Evolutionary conservation across 2,113 vertebrate genomes (phyloP).

Genomic region (Hemicordylus capensis): DNA sequence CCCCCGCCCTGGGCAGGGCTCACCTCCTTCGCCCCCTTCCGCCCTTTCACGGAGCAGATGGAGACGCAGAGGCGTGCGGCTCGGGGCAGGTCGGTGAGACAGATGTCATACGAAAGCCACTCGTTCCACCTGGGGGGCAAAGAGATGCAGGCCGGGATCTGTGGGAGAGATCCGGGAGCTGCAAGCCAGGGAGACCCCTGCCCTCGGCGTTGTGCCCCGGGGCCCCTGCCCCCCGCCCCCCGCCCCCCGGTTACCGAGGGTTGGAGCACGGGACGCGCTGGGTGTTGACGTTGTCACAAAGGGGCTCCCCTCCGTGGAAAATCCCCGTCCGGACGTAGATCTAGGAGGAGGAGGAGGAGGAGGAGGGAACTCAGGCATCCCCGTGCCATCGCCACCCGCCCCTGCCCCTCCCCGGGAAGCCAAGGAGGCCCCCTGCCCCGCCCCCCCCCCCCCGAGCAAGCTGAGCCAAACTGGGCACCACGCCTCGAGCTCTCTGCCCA

Average conservation of each 20-base stretch:
- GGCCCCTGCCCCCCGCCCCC: too few relatives aligned
- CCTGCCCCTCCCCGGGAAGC: background rate
- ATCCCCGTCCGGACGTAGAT: constrained; percentile 75
- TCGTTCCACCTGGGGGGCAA: constrained; percentile 84
- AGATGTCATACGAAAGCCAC: constrained; percentile 94
- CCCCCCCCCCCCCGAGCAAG: too few relatives aligned
- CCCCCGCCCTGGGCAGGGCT: too few relatives aligned
- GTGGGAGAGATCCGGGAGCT: background rate
- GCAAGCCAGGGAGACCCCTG: too few relatives aligned
- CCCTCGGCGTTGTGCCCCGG: too few relatives aligned
- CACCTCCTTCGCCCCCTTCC: constrained; percentile 93
- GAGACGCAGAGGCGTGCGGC: constrained; percentile 91
- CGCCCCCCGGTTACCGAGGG: constrained; percentile 56
- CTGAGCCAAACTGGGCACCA: background rate
- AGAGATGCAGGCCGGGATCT: background rate
- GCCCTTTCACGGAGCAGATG: constrained; percentile 92
- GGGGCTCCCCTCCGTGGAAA: constrained; percentile 74
- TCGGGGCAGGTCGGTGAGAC: constrained; percentile 90
- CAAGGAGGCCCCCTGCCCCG: background rate
- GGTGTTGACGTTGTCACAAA: constrained; percentile 75
- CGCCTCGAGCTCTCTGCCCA: background rate
- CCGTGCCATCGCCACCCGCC: background rate
- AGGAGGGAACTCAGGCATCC: too few relatives aligned
- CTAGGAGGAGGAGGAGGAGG: constrained; percentile 32
- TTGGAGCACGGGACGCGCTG: constrained; percentile 76